Base-by-base conservation (phyloP, 2,888 invertebrate genomes). In the Stenichneumon culpator region DNA sequence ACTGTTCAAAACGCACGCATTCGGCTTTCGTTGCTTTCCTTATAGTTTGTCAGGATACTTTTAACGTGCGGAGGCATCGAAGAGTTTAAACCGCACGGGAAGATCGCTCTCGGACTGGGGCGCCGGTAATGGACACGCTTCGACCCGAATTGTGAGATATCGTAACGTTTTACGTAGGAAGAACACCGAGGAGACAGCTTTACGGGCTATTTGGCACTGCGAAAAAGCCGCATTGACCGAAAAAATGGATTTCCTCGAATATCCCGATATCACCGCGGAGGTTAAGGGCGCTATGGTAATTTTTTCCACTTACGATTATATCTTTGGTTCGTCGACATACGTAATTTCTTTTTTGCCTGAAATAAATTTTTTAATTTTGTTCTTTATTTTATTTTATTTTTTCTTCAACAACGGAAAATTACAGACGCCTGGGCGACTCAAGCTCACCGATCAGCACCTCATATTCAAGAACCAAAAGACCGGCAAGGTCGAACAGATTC, bases 401-500 rank as follows among this genome's bases (percentile, higher is more conserved):
- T 25, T 44, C 88, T n/a, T n/a, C n/a, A n/a, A 11, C 3, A 4
- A 47, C 84, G 87, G 94, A 94, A 68, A 92, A 6, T n/a, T 19
- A 16, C 7, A 99, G 99, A 97, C 97, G 70, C 96, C 97, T 7
- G 99, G 99, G 0, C 96, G 98, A 84, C 94, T 99, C 50, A 99
- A 99, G 94, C 96, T 99, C 94, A 98, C 98, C 0, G 98, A 98
- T 87, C 97, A 97, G 92, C 96, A 96, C 90, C 97, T 99, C 50
- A 96, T 97, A 69, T 99, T 99, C 93, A 99, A 99, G 94, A 99
- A 99, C 94, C 97, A 96, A 87, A 99, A 98, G 94, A 99, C 99
- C 0, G 99, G 99, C 1, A 99, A 99, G 94, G 98, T 99, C 0
- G 99, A 99, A 92, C 98, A 98, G 92, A 96, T 99, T 87, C 95